Evolutionary conservation across 2,888 invertebrate genomes (phyloP), one percentile per base, ranked within the genome.

Genomic region (Drosophila fungiperda): DNA sequence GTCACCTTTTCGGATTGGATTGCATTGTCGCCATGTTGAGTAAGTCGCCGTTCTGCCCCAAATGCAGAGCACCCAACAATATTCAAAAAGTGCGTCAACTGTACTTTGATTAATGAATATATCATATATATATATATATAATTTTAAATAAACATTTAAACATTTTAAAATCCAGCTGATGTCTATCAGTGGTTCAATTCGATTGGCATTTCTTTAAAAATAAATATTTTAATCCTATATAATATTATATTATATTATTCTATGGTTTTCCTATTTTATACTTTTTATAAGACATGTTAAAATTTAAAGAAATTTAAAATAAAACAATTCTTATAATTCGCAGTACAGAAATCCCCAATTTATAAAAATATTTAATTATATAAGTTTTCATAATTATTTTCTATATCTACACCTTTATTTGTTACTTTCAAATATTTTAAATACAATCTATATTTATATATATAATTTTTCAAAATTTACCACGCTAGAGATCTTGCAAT

Each of bases 1-100:
- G 45, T 7, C 20, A 20, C 20, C 0, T 15, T 3, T 20, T 15
- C 9, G 40, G 40, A 2, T 0, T 5, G 9, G 2, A 1, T 1
- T 40, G 40, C 11, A 40, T 40, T n/a, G 1, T 9, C 9, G 0
- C 1, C n/a, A n/a, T n/a, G 40, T n/a, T 40, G 40, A 0, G 0
- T 11, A 0, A 2, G 2, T 0, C 9, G 5, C 9, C 4, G n/a
- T 9, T 9, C 2, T 40, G 40, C 2, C 40, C 40, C 5, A 5
- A 40, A 11, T 40, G 40, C 40, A 40, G n/a, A 2, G 2, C 1
- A 1, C 2, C 26, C 26, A 26, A 26, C 26, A 26, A 26, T 1
- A 8, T 0, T 40, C 1, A 0, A 2, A 3, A 40, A n/a, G 1
- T 40, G n/a, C 40, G 40, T n/a, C 9, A 1, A n/a, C 40, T 40